Base-by-base conservation (phyloP, 2,888 invertebrate species). In the Charanyca ferruginea region DNA sequence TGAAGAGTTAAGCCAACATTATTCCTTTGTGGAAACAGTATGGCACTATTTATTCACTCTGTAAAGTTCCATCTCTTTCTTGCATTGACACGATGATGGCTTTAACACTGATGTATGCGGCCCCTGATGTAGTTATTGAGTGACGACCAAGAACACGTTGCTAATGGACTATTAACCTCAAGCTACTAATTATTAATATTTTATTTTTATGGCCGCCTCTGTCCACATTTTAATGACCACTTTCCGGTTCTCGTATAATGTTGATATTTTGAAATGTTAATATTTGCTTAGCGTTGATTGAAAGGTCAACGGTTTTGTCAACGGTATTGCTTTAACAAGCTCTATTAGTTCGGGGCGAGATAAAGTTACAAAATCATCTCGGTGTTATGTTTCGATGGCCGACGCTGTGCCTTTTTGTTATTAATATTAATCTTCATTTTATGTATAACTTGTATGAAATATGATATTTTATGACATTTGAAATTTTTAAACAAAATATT, bases 171-270 rank as follows among this genome's bases (percentile, higher is more conserved):
- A 89, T 93, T 91, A 91, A 91, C 90, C 90, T 90, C 84, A 88
- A 87, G 86, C 87, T 79, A 86, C 88, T 92, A 90, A 93, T 93
- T 93, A 91, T 93, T 93, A 90, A 94, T 94, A 93, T 93, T 94
- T 93, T 91, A 91, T 93, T 91, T 94, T 94, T 93, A 93, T 89
- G 80, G 83, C 80, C 78, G 80, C 86, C 88, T 88, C 90, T 88
- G 88, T 89, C 90, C 87, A 86, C 75, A 87, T 86, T 90, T 91
- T 91, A 92, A 94, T 89, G 91, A 89, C 86, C 90, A 85, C 88
- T 93, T 93, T 93, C 94, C 94, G 92, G 92, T 89, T 88, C 80
- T 86, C 85, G 81, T 85, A 89, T 88, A 86, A 84, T 87, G 83
- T 83, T 88, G 85, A 90, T 89, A 90, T 90, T 92, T 87, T 85